A percentile compares a stretch with the other conserved stretches of the same genome.
Evolutionary conservation across 2,113 vertebrate genomes (phyloP).

Genomic region (Fregetta grallaria): DNA sequence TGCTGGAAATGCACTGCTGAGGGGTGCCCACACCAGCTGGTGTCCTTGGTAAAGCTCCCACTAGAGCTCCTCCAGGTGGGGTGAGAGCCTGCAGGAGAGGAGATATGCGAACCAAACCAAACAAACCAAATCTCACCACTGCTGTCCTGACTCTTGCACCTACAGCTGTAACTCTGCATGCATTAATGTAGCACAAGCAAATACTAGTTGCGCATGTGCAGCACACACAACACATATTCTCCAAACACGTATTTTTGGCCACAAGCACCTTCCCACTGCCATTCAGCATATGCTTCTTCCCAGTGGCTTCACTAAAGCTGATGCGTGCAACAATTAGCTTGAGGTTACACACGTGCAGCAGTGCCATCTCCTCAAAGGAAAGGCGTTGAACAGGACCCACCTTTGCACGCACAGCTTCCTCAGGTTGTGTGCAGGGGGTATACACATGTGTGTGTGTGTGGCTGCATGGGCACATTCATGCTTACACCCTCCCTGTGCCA

Average conservation of each 20-base stretch:
- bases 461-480: too few relatives aligned
- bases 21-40: too few relatives aligned
- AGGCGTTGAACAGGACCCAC: neutral
- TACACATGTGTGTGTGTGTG: rapidly evolving
- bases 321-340: neutral
- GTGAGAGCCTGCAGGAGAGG: neutral
- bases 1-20: neutral
- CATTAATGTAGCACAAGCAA: neutral
- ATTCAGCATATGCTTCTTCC: neutral
- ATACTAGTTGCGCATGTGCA: neutral
- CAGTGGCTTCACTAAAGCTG: neutral
- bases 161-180: neutral
- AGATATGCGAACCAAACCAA: neutral
- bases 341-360: neutral
- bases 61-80: neutral
- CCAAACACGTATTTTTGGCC: neutral
- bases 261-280: neutral
- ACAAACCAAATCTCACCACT: neutral
- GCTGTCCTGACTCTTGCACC: neutral
- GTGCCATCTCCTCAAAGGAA: neutral
- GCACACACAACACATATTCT: neutral
- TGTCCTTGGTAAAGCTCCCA: neutral
- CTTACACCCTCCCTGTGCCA: neutral
- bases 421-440: rapidly evolving
- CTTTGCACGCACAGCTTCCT: neutral